These are phyloP conservation scores for Pogonus chalceus DNA, from an alignment of 1,140 invertebrate genomes.

Conservation along the genomic window DNA sequence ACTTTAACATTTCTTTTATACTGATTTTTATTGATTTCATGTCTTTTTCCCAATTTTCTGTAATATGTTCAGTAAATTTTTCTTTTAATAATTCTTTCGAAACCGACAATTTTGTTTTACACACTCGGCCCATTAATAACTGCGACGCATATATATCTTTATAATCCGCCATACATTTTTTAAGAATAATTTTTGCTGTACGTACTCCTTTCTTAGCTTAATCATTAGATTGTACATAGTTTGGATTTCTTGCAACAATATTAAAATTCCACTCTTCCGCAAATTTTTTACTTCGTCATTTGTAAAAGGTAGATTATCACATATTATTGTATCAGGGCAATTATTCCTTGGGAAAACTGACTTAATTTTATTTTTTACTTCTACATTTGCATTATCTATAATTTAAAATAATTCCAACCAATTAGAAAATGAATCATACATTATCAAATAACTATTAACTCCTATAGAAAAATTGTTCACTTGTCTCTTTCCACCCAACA, in stretches of 20 bases:
- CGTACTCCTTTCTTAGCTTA: slow-evolving; percentile 24
- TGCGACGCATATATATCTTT: slow-evolving; percentile 15
- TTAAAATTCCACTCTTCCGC: slow-evolving; percentile 21
- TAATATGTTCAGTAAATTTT: slow-evolving; percentile 16
- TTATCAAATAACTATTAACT: too few species aligned
- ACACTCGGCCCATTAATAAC: slow-evolving; percentile 12
- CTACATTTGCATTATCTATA: slow-evolving; percentile 17
- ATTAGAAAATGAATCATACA: too few species aligned
- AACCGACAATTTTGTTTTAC: slow-evolving; percentile 10
- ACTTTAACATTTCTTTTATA: slow-evolving; percentile 9
- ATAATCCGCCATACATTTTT: too few species aligned
- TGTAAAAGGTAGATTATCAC: slow-evolving; percentile 26
- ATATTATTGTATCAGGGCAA: slow-evolving; percentile 20
- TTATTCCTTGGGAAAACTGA: slow-evolving; percentile 22
- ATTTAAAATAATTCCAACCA: slow-evolving; percentile 25
- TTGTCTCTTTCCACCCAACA: slow-evolving; percentile 21
- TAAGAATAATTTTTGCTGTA: slow-evolving; percentile 25
- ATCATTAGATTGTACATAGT: slow-evolving; percentile 27
- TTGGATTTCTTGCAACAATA: slow-evolving; percentile 21
- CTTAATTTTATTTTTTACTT: slow-evolving; percentile 17
- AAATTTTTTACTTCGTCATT: slow-evolving; percentile 22
- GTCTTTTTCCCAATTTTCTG: slow-evolving; percentile 13
- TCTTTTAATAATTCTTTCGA: slow-evolving; percentile 5
- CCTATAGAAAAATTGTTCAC: slow-evolving; percentile 26
- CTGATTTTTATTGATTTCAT: slow-evolving; percentile 13